A percentile compares a stretch with the other conserved stretches of the same genome.
These are phyloP conservation scores for Lycopodina hypogea DNA, from an alignment of 37 sponge, comb jelly and placozoan genomes.

Conservation along the genomic window DNA sequence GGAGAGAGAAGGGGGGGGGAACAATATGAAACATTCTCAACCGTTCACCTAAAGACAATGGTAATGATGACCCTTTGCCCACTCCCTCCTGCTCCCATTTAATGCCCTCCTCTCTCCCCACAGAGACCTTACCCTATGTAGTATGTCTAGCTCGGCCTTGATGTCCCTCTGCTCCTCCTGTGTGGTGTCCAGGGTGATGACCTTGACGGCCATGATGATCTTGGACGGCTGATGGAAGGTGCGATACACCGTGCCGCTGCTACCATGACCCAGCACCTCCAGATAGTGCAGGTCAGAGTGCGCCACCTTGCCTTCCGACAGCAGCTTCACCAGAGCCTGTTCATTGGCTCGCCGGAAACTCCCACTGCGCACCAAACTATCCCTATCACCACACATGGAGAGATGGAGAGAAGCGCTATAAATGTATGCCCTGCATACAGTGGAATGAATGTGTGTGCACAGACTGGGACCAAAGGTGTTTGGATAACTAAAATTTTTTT, in stretches of 20 bases:
- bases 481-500: too few relatives aligned
- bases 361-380: constrained; percentile 28
- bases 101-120: not conserved
- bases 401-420: not conserved
- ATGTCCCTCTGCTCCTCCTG: constrained; percentile 82
- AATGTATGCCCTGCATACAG: not conserved
- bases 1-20: not conserved
- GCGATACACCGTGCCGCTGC: constrained; percentile 85
- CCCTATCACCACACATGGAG: constrained; percentile 6
- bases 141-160: constrained; percentile 79
- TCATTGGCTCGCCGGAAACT: constrained; percentile 47
- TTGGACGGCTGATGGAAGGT: constrained; percentile 72
- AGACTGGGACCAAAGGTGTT: too few relatives aligned
- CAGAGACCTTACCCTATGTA: constrained; percentile 59
- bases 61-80: not conserved
- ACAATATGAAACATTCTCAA: not conserved
- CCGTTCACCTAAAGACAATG: not conserved
- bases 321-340: constrained; percentile 54
- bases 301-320: constrained; percentile 62
- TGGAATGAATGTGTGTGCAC: not conserved
- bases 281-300: constrained; percentile 75
- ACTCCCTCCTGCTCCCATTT: not conserved
- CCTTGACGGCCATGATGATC: constrained; percentile 81
- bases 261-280: constrained; percentile 85
- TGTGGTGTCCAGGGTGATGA: constrained; percentile 80